These are phyloP conservation scores for Hucho hucho DNA, from an alignment of 2,113 vertebrate genomes.

Conservation along the genomic window DNA sequence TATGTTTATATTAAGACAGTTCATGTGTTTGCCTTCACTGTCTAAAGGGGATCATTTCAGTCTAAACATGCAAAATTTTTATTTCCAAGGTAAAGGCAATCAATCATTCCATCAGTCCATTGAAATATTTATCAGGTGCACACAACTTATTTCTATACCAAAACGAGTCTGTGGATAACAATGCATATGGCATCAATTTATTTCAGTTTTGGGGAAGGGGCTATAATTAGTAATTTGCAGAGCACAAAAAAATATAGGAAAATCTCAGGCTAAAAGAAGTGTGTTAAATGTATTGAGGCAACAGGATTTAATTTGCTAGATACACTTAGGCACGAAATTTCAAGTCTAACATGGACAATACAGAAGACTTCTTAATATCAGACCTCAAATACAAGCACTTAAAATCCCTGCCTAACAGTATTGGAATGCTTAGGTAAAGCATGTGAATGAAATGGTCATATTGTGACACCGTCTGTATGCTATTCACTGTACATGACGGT, in stretches of 20 bases:
- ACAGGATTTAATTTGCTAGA: slow-evolving; percentile 59
- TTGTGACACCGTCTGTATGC: slow-evolving; percentile 42
- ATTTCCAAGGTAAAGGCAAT: too few relatives aligned
- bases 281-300: slow-evolving; percentile 55
- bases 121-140: not conserved
- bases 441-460: slow-evolving; percentile 41
- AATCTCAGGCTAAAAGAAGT: slow-evolving; percentile 59
- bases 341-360: slow-evolving; percentile 59
- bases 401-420: slow-evolving; percentile 45
- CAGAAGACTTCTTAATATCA: slow-evolving; percentile 52
- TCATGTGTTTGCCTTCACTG: not conserved
- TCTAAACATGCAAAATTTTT: too few relatives aligned
- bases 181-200: slow-evolving; percentile 70
- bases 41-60: not conserved
- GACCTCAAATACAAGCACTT: slow-evolving; percentile 49
- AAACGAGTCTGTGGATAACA: not conserved
- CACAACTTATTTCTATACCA: too few relatives aligned
- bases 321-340: slow-evolving; percentile 65
- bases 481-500: slow-evolving; percentile 42
- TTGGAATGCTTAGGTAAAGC: slow-evolving; percentile 67
- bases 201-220: slow-evolving; percentile 57
- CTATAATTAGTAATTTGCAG: slow-evolving; percentile 65
- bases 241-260: not conserved
- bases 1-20: too few relatives aligned
- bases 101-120: not conserved